These are phyloP conservation scores for Seira sanloemensis DNA, from an alignment of 2,888 invertebrate species.

Conservation along the genomic window DNA sequence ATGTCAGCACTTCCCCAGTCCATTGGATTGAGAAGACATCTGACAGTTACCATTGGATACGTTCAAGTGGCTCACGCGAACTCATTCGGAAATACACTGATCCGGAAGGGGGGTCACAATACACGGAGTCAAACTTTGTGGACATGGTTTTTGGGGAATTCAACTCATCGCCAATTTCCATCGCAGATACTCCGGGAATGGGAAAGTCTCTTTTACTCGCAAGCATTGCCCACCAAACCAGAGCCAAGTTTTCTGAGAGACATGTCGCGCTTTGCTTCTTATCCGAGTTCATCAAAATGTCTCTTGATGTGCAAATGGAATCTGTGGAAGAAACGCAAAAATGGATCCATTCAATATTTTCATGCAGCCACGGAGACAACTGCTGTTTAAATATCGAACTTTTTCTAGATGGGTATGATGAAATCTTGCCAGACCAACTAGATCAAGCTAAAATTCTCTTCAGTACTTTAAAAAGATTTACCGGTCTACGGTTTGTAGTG, in stretches of 20 bases:
- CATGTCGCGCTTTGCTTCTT: too few species aligned
- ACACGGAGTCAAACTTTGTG: neutral
- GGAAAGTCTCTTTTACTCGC: neutral
- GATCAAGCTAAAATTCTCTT: neutral
- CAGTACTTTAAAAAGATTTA: neutral
- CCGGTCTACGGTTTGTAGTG: neutral
- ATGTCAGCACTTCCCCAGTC: neutral
- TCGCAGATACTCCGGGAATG: neutral
- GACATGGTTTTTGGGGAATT: neutral
- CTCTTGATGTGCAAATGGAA: too few species aligned
- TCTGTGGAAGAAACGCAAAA: too few species aligned
- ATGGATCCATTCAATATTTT: neutral
- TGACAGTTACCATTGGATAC: neutral
- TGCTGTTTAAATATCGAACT: too few species aligned
- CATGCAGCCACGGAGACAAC: neutral
- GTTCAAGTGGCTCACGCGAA: neutral
- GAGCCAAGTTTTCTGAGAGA: neutral
- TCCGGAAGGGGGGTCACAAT: neutral
- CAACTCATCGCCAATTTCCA: neutral
- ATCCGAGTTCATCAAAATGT: too few species aligned
- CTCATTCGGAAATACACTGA: neutral
- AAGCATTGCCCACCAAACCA: neutral
- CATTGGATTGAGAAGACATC: neutral
- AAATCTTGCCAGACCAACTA: neutral
- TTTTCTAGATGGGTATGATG: slow-evolving; percentile 1